phyloP scores from a whole-genome alignment of 37 sponge, comb jelly and placozoan genomes.

The Corticium candelabrum region DNA sequence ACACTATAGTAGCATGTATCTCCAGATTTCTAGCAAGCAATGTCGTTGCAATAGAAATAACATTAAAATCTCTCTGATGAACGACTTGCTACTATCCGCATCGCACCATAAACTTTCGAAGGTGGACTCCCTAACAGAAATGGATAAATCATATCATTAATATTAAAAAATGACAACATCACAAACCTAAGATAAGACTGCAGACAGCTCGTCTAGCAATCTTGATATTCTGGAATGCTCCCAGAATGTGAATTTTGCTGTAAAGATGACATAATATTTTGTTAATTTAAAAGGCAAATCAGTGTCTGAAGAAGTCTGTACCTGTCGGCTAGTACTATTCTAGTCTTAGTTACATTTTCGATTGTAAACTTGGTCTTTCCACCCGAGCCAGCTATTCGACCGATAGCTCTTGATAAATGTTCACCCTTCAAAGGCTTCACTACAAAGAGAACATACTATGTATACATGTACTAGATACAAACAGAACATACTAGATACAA shows the following conservation, averaged over 20 bases:
- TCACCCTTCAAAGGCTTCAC: constrained; percentile 96
- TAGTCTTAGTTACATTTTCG: constrained; percentile 98
- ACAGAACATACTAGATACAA: no score
- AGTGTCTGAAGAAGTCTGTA: constrained; percentile 7
- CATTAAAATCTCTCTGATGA: constrained; percentile 40
- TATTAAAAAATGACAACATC: background rate
- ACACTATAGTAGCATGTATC: no score
- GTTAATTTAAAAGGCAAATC: background rate
- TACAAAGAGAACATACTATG: no score
- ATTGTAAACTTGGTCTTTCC: constrained; percentile 99
- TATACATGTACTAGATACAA: no score
- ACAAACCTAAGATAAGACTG: constrained; percentile 84
- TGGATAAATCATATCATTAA: background rate
- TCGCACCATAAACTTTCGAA: constrained; percentile 92
- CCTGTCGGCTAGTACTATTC: constrained; percentile 96
- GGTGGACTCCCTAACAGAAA: constrained; percentile 77
- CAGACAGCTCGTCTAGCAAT: constrained; percentile 94
- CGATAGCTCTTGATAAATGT: constrained; percentile 95
- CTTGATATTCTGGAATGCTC: constrained; percentile 94
- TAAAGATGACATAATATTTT: background rate
- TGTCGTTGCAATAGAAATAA: background rate
- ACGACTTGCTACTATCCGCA: constrained; percentile 85
- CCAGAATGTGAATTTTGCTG: constrained; percentile 97
- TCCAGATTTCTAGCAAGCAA: no score
- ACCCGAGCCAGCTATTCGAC: constrained; percentile 94